phyloP scores from a whole-genome alignment of 64 coral and sea anemone species.

The Montipora cactus region DNA sequence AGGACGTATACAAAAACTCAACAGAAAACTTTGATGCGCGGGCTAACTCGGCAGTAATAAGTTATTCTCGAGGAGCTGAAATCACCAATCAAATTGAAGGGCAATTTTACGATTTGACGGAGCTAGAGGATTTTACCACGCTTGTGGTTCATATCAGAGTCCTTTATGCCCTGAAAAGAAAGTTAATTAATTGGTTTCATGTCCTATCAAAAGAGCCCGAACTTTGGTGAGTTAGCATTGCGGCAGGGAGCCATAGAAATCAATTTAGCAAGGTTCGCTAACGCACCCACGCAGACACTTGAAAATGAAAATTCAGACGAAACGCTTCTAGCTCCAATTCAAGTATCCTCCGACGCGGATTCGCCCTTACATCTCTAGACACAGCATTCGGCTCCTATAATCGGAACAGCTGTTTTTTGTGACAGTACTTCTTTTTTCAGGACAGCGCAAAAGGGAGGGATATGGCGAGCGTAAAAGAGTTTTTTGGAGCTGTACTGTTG shows the following conservation, averaged over 20 bases:
- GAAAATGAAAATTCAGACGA: not conserved
- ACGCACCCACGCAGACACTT: not conserved
- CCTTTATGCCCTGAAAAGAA: slow-evolving; percentile 11
- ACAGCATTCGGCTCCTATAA: slow-evolving; percentile 12
- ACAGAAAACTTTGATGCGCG: no score
- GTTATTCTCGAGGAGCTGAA: not conserved
- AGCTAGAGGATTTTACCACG: not conserved
- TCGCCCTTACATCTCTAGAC: not conserved
- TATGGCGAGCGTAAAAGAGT: not conserved
- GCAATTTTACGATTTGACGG: not conserved
- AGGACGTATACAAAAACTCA: no score
- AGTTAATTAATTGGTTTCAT: slow-evolving; percentile 44
- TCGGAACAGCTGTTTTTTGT: not conserved
- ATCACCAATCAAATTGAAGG: not conserved
- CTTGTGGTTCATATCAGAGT: not conserved
- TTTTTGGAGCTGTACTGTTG: not conserved
- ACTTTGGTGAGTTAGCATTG: not conserved
- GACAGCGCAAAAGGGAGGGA: not conserved
- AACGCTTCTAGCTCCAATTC: not conserved
- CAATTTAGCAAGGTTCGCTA: slow-evolving; percentile 3
- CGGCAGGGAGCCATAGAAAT: slow-evolving; percentile 19
- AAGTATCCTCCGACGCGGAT: not conserved
- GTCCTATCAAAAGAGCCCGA: slow-evolving; percentile 12
- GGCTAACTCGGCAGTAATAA: no score
- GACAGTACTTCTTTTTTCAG: not conserved